Conservation (phyloP, 1,140 invertebrate species). For the Drosophila tani region DNA sequence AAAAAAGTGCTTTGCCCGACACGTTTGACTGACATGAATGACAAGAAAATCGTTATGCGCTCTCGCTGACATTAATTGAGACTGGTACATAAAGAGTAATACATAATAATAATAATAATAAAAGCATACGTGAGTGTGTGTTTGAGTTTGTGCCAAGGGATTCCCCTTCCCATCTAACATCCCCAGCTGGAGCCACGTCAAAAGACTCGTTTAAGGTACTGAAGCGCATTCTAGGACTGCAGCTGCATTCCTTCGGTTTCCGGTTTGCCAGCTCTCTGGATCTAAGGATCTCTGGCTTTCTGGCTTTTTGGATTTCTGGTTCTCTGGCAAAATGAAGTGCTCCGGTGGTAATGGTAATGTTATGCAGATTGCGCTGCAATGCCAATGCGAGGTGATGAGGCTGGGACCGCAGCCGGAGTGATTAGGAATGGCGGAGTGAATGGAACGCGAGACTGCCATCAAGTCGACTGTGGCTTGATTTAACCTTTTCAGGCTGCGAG, state of each 20-base stretch:
- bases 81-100: slow-evolving; percentile 75
- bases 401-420: slow-evolving; percentile 37
- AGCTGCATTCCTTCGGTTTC: slow-evolving; percentile 25
- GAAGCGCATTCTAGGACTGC: slow-evolving; percentile 22
- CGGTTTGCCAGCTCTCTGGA: slow-evolving; percentile 2
- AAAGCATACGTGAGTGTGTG: slow-evolving; percentile 30
- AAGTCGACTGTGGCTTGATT: slow-evolving; percentile 51
- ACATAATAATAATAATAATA: slow-evolving; percentile 77
- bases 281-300: neutral
- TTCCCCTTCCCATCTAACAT: too few relatives aligned
- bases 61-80: slow-evolving; percentile 79
- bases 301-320: neutral
- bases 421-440: slow-evolving; percentile 39
- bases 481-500: slow-evolving; percentile 42
- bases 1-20: slow-evolving; percentile 16
- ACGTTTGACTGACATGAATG: slow-evolving; percentile 78
- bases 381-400: slow-evolving; percentile 39
- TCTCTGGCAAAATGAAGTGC: slow-evolving; percentile 13
- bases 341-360: slow-evolving; percentile 23
- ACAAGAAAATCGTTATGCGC: slow-evolving; percentile 75
- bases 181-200: slow-evolving; percentile 5
- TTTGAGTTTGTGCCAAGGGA: slow-evolving; percentile 38
- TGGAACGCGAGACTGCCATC: slow-evolving; percentile 46
- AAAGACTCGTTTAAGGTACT: slow-evolving; percentile 13
- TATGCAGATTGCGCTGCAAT: slow-evolving; percentile 41